Base-by-base conservation (phyloP, 2,113 vertebrate genomes). In the Crotalus helleri region DNA sequence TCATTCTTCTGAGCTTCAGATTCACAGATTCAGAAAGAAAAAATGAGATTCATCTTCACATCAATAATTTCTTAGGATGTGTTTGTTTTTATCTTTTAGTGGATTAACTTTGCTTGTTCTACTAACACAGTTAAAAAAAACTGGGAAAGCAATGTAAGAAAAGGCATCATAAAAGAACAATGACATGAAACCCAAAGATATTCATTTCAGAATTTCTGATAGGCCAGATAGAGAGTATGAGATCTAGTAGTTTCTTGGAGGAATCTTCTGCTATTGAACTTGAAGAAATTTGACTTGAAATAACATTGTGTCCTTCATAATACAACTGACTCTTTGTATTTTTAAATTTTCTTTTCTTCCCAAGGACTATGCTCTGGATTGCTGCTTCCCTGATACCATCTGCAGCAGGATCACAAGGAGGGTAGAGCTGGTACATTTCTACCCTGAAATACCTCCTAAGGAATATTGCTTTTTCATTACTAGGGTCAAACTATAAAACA, bases 1-100 rank as follows among this genome's bases (percentile, higher is more conserved):
- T 99, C 96, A 69, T 99, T 99, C 69, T 98, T 98, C 90, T 97
- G 97, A 89, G 95, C 96, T 97, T 98, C 98, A 94, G 88, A 97
- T 93, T 92, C 91, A 94, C 89, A 94, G 9, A 33, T 53, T 81
- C 39, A 74, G 33, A 53, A 91, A 90, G 87, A 86, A 24, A 24
- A 92, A 39, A 29, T 86, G 93, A 88, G 54, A 85, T 17, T 95
- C 55, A 95, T 91, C 93, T 85, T 94, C 53, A 95, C 26, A 92
- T 89, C 85, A 33, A 51, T 5, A 6, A 58, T 39, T 57, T 23
- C 19, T 92, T 44, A 39, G 21, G 61, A 87, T 86, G 86, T 53
- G 13, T 29, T 39, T 29, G 33, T 21, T 51, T 26, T 57, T 26
- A n/a, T 74, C 21, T 90, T 55, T 88, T 64, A 44, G 24, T 44